Evolutionary conservation across 2,888 invertebrate species (phyloP).

Genomic region (Caenorhabditis doughertyi): DNA sequence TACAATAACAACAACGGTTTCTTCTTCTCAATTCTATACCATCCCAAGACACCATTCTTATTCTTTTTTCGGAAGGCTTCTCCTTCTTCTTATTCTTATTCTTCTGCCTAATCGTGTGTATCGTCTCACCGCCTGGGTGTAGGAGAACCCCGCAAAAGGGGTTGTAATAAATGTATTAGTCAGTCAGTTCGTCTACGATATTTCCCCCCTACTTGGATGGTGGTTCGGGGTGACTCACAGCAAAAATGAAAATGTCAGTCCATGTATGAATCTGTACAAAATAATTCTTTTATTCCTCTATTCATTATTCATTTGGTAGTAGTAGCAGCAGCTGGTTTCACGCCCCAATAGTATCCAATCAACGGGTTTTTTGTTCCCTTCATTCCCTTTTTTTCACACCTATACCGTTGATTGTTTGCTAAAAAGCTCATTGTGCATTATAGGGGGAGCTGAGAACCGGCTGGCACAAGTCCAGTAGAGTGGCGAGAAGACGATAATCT

Average conservation of each 20-base stretch:
- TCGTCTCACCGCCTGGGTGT: conserved; percentile 46
- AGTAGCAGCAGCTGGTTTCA: conserved; percentile 20
- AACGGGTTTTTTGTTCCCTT: conserved; percentile 5
- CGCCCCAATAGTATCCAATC: conserved; percentile 23
- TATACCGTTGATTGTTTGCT: conserved; percentile 44
- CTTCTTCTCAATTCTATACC: conserved; percentile 7
- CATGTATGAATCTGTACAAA: conserved; percentile 36
- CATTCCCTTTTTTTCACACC: conserved; percentile 37
- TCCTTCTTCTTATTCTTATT: too few relatives aligned
- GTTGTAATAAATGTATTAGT: conserved; percentile 64
- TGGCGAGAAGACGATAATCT: conserved; percentile 15
- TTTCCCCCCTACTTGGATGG: conserved; percentile 33
- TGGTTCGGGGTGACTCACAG: not conserved
- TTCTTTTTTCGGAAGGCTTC: conserved; percentile 32
- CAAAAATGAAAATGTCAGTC: conserved; percentile 23
- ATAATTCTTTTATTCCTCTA: conserved; percentile 43
- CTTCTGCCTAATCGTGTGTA: conserved; percentile 64
- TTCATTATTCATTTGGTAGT: not conserved
- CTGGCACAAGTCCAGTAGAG: conserved; percentile 31
- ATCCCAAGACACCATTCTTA: conserved; percentile 33
- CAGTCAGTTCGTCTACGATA: conserved; percentile 57
- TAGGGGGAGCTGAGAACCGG: conserved; percentile 21
- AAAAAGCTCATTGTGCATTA: conserved; percentile 48
- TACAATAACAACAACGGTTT: conserved; percentile 23
- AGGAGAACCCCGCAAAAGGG: conserved; percentile 18